Percentiles rank a stretch among this genome's conserved stretches.
Conservation (phyloP, 37 sponge, comb jelly and placozoan species). For the Oopsacas minuta region DNA sequence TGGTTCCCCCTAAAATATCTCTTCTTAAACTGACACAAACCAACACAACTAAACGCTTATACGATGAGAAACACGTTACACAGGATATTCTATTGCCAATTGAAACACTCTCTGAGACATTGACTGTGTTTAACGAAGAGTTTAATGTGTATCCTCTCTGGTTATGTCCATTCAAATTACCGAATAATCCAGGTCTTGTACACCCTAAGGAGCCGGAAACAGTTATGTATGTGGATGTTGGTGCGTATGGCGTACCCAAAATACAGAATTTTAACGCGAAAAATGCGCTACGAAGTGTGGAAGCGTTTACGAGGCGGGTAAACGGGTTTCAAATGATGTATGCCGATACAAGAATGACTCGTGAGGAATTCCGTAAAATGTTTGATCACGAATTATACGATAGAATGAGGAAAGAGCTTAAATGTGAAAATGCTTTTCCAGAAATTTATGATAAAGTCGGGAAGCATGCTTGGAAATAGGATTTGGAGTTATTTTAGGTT, state of each 20-base stretch:
- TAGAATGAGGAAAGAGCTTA: conserved; percentile 4
- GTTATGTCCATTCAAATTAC: conserved; percentile 21
- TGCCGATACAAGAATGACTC: conserved; percentile 23
- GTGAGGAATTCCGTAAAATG: conserved; percentile 25
- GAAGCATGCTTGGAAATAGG: conserved; percentile 19
- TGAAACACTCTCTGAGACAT: not conserved
- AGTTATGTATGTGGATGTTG: conserved; percentile 24
- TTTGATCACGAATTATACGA: conserved; percentile 27
- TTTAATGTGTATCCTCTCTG: conserved; percentile 23
- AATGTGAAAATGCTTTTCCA: conserved; percentile 17
- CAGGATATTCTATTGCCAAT: conserved; percentile 11
- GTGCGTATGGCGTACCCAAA: conserved; percentile 23
- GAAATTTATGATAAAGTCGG: conserved; percentile 30
- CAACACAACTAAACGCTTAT: not conserved
- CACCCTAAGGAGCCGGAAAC: not conserved
- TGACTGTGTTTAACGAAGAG: not conserved
- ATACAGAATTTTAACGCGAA: not conserved
- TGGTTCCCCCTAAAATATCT: conserved; percentile 20
- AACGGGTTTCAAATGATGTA: conserved; percentile 30
- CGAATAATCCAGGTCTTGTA: conserved; percentile 17
- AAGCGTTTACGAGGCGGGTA: not conserved
- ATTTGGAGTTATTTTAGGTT: not conserved
- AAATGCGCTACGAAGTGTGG: conserved; percentile 10
- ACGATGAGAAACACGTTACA: conserved; percentile 2
- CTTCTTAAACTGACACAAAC: conserved; percentile 15